Base-by-base conservation (phyloP, 2,888 invertebrate genomes). In the Carterocephalus palaemon region DNA sequence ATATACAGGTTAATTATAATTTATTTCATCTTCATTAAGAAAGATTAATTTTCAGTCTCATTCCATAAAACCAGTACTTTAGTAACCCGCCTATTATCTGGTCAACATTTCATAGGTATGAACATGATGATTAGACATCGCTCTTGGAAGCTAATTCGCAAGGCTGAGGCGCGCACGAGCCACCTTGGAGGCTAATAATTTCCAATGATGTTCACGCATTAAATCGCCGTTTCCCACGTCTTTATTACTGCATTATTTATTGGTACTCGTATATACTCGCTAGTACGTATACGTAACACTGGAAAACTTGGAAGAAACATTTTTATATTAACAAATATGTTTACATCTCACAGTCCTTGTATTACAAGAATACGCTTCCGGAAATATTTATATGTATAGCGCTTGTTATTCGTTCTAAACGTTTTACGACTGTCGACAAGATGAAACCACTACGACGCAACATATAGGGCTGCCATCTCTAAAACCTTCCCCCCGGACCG, bases 181-280 rank as follows among this genome's bases (percentile, higher is more conserved):
- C 67, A 66, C 82, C 84, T 84, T 83, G 81, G 72, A 58, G 61
- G 64, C 64, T 73, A 75, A 77, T 76, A 70, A 75, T 70, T 67
- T 64, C 65, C 64, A 75, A 70, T 68, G 73, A 74, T 78, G 75
- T 76, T 75, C 72, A 69, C 73, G 71, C 73, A 56, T 70, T 68
- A 60, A 68, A 62, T 57, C 56, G 57, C 60, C 53, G 62, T 72
- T 80, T 79, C 75, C 69, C 74, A 77, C 75, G 65, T 70, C 56
- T 59, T 65, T 64, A 63, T 56, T 54, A 56, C 56, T 46, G 37
- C 22, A 48, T 54, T 54, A 55, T 59, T 59, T 52, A 58, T 53
- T 53, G 33, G 36, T 52, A 46, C 51, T 47, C 20, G 41, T 39
- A 33, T 46, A 39, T 29, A 38, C 24, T 37, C 24, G 20, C 5